Evolutionary conservation across 2,113 vertebrate species (phyloP), one percentile per base, ranked within the genome.

Genomic region (Macquaria australasica): DNA sequence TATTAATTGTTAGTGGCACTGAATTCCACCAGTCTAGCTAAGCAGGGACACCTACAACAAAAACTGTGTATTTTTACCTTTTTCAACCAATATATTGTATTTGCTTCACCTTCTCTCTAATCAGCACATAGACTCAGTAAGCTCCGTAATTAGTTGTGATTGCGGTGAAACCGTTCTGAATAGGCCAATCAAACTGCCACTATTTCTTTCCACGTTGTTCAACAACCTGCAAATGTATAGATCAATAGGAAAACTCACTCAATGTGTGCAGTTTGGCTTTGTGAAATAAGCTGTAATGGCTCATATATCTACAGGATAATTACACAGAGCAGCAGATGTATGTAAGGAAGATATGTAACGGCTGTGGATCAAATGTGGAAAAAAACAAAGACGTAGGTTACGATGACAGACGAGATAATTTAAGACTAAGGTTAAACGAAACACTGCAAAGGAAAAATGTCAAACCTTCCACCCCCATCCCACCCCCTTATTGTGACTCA

Each of bases 181-280:
- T 63, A 74, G 83, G 20, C 64, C 45, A 72, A 79, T 89, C 78
- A 85, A 58, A 25, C 58, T 14, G 59, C 10, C 58, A 63, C 45
- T 34, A 4, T 50, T 87, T 74, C 45, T 62, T 41, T 55, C 18
- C 51, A 71, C 8, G 74, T 64, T 68, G 74, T 78, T 87, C 48
- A 78, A 25, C 63, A 60, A 31, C 16, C 59, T 28, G 76, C 56
- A 73, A 25, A 81, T 66, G 67, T 51, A 56, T 20, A 50, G 53
- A 79, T 87, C 66, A 56, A 23, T 58, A 8, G 55, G 28, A 58
- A 11, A 45, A 39, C 74, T 79, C 62, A 62, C n/a, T 76, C 56
- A 72, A 0, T 28, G 37, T 62, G 51, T 56, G 73, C 2, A 0
- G 50, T 31, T n/a, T 11, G n/a, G n/a, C 83, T 69, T 43, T 55